Conservation (phyloP, 2,113 vertebrate species). For the Malurus melanocephalus region DNA sequence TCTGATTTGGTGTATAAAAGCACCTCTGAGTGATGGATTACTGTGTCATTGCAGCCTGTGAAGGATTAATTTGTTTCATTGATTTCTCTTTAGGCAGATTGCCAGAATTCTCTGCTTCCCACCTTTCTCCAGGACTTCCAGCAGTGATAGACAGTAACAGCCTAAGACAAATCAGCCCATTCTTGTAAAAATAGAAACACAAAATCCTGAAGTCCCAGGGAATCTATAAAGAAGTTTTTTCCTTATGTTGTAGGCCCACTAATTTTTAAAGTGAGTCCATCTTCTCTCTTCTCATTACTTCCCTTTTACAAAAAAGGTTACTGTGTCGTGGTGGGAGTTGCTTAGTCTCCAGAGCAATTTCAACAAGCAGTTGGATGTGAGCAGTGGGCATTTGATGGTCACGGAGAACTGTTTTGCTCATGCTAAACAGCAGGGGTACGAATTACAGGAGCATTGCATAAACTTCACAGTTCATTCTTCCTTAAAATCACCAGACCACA, state of each 20-base stretch:
- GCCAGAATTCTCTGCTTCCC: slow-evolving; percentile 98
- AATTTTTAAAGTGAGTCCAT: not conserved
- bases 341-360: not conserved
- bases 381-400: not conserved
- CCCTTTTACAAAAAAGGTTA: not conserved
- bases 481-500: not conserved
- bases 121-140: slow-evolving; percentile 93
- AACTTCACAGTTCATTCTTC: not conserved
- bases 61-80: slow-evolving; percentile 99
- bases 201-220: slow-evolving; percentile 71
- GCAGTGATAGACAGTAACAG: slow-evolving; percentile 98
- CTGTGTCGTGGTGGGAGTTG: not conserved
- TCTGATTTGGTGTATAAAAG: slow-evolving; percentile 98
- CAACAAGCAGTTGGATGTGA: not conserved
- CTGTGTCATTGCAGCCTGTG: slow-evolving; percentile 96
- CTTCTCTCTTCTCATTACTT: not conserved
- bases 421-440: not conserved
- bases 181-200: slow-evolving; percentile 92
- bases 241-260: not conserved
- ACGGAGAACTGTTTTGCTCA: not conserved
- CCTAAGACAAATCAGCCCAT: slow-evolving; percentile 96
- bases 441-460: not conserved
- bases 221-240: slow-evolving; percentile 46
- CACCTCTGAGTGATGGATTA: slow-evolving; percentile 99
- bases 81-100: slow-evolving; percentile 99